Evolutionary conservation across 2,888 invertebrate species (phyloP), one percentile per base, ranked within the genome.

Genomic region (Sepioteuthis lessoniana): DNA sequence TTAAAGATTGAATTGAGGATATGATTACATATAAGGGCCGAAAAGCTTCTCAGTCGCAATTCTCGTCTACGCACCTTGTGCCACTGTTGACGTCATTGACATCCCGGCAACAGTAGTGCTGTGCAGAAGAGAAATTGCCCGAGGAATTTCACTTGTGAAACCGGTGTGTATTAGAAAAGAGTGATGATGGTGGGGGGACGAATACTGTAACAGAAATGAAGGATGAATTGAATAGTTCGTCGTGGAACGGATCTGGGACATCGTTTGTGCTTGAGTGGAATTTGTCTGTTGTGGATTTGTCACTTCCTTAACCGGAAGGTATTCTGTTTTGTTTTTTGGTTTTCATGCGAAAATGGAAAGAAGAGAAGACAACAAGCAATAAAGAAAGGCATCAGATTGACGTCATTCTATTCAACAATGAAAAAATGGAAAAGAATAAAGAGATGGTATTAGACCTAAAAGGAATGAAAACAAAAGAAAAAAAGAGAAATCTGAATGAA

Each of bases 211-310:
- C n/a, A 76, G 76, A 76, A 76, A 76, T 31, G 76, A n/a, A 28
- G n/a, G 76, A 31, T 76, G 76, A 76, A 76, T 76, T 76, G 76
- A 76, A 28, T 76, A 10, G 76, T 76, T 76, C n/a, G 76, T 76
- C 76, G 76, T 76, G 28, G 28, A 76, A 76, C 76, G n/a, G 76
- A 31, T 76, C 76, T 31, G 76, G 31, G 76, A 76, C 76, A 76
- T 76, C n/a, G 76, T 76, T 76, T 76, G 76, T 76, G 76, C n/a
- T 76, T 76, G 31, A 76, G 76, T 76, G 31, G 76, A 76, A 76
- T 76, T 31, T 76, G 76, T 76, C 76, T 76, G 76, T 76, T 76
- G n/a, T 76, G 76, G 76, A 76, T 10, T 76, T 76, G 76, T 76
- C 76, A 76, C 76, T 76, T 76, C 76, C 76, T 76, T 31, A 31